Evolutionary conservation across 2,888 invertebrate species (phyloP), one percentile per base, ranked within the genome.

Genomic region (Marronus borbonicus): DNA sequence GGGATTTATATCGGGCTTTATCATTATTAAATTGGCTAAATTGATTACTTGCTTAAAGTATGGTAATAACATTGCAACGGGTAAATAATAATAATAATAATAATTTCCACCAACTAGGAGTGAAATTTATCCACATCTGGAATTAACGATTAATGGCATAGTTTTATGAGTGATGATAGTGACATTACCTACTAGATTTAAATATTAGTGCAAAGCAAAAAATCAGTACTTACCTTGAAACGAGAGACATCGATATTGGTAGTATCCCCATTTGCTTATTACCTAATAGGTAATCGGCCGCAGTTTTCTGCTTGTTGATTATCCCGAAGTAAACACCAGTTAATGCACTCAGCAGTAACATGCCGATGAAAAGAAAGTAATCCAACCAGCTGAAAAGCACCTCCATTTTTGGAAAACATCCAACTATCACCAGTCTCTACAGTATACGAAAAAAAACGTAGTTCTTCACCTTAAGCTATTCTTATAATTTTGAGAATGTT

Each of bases 281-380:
- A 17, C 77, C 77, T 2, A 70, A 20, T 50, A 77, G 17, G 17
- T 77, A 77, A 70, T 77, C 77, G n/a, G 68, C 58, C 2, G 70
- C 70, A 20, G 77, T 72, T 0, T 62, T 60, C 50, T 77, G 77
- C n/a, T 72, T 77, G 24, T 77, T 69, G 24, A 72, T 62, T 12
- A 77, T 69, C 36, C 77, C 77, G 50, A 62, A 77, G 28, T 77
- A 77, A 36, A 77, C 62, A 8, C 77, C 77, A 1, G 72, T 36
- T 8, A 77, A 17, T 3, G 77, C 62, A 36, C 77, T 77, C 36
- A 77, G 5, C 1, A 77, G 8, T 8, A 77, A 20, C 77, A 77
- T 77, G 14, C 7, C 17, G 50, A 77, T 28, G 24, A 77, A 77
- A 39, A 72, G 62, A 17, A 64, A 39, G n/a, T 77, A 77, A 20